A percentile compares a stretch with the other conserved stretches of the same genome.
phyloP scores from a whole-genome alignment of 1,140 invertebrate genomes.

The Cyrtorhinus lividipennis region DNA sequence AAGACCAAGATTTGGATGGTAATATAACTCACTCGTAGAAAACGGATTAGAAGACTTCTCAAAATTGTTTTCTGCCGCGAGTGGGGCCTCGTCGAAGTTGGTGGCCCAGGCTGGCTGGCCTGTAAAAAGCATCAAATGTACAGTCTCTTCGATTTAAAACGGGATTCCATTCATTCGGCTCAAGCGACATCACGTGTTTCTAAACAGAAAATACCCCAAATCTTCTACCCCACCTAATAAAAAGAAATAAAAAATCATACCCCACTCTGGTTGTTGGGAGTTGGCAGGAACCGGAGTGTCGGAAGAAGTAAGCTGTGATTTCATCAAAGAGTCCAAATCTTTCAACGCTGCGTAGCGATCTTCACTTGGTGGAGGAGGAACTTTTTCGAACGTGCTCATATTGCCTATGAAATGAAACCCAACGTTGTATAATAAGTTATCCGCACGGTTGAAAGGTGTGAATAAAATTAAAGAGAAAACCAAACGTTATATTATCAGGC shows the following conservation, averaged over 20 bases:
- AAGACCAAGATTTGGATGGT: background rate
- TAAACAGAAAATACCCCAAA: too few species aligned
- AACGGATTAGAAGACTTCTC: slow-evolving; percentile 14
- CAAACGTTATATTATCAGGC: background rate
- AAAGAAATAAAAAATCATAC: background rate
- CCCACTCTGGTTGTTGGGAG: slow-evolving; percentile 2
- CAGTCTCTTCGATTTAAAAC: background rate
- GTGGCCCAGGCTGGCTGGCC: background rate
- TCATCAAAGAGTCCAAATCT: slow-evolving; percentile 56
- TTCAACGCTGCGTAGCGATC: slow-evolving; percentile 70
- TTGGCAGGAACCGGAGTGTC: slow-evolving; percentile 7
- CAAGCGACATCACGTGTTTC: too few species aligned
- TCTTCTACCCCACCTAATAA: background rate
- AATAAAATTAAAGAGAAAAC: background rate
- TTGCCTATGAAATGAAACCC: slow-evolving; percentile 21
- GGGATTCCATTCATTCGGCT: background rate
- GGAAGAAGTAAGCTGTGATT: slow-evolving; percentile 27
- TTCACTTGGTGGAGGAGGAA: slow-evolving; percentile 38
- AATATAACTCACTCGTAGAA: slow-evolving; percentile 1
- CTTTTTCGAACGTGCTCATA: slow-evolving; percentile 20
- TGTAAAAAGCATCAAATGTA: background rate
- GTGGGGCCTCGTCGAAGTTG: background rate
- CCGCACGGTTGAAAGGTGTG: background rate
- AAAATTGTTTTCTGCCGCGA: background rate
- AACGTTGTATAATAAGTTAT: background rate